A percentile compares a stretch with the other conserved stretches of the same genome.
Evolutionary conservation across 2,888 invertebrate species (phyloP).

Genomic region (Scelioninae gen. 1): DNA sequence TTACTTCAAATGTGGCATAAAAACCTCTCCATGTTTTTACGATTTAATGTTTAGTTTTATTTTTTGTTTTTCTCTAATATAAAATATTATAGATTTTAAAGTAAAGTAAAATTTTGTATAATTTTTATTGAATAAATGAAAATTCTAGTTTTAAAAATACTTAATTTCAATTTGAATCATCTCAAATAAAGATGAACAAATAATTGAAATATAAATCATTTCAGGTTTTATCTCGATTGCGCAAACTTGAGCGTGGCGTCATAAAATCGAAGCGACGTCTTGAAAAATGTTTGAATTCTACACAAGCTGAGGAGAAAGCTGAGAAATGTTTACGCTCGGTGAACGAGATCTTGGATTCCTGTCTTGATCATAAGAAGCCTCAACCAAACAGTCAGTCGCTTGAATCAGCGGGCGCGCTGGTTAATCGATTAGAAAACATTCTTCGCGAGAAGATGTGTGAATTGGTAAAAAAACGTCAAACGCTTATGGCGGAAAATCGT

Average conservation of each 20-base stretch:
- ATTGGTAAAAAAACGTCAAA: slow-evolving; percentile 88
- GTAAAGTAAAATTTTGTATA: too few species aligned
- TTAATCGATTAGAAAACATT: slow-evolving; percentile 86
- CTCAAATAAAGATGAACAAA: background rate
- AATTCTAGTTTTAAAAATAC: too few species aligned
- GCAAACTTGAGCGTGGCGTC: slow-evolving; percentile 78
- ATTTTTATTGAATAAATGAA: too few species aligned
- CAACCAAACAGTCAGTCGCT: slow-evolving; percentile 75
- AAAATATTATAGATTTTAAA: too few species aligned
- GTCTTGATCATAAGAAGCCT: slow-evolving; percentile 79
- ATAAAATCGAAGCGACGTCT: slow-evolving; percentile 79
- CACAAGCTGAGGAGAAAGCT: slow-evolving; percentile 81
- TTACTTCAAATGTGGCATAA: too few species aligned
- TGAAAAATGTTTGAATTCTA: slow-evolving; percentile 80
- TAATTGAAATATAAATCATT: slow-evolving; percentile 1
- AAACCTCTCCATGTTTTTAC: too few species aligned
- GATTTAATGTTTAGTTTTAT: too few species aligned
- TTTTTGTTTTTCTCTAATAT: too few species aligned
- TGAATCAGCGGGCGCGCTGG: slow-evolving; percentile 80
- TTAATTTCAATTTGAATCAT: too few species aligned
- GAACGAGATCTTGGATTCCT: slow-evolving; percentile 80
- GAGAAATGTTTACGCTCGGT: slow-evolving; percentile 81
- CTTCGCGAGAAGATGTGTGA: slow-evolving; percentile 89
- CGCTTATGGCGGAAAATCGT: slow-evolving; percentile 88
- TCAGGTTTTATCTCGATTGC: slow-evolving; percentile 76